A percentile compares a stretch with the other conserved stretches of the same genome.
These are phyloP conservation scores for Blastobasis adustella DNA, from an alignment of 2,888 invertebrate genomes.

Conservation along the genomic window DNA sequence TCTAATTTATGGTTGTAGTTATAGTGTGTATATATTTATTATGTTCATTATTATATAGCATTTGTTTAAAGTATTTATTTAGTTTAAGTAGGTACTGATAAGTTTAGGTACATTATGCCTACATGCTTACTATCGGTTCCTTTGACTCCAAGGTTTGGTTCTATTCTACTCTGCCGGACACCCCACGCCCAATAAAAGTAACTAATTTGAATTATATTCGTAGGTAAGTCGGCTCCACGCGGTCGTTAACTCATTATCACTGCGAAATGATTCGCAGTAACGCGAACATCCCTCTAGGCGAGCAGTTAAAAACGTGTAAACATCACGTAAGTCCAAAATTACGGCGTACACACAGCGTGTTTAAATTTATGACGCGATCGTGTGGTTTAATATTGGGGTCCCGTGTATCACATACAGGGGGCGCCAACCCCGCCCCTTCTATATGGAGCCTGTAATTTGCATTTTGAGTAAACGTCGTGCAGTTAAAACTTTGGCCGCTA, in stretches of 20 bases:
- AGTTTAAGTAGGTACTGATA: too few species aligned
- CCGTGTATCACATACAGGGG: constrained; percentile 60
- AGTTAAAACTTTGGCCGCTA: constrained; percentile 61
- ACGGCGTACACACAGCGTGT: constrained; percentile 42
- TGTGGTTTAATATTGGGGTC: constrained; percentile 67
- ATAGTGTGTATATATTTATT: too few species aligned
- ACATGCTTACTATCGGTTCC: too few species aligned
- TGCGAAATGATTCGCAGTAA: constrained; percentile 3
- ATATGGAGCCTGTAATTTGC: constrained; percentile 65
- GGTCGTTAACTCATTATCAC: neutral
- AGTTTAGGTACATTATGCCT: too few species aligned
- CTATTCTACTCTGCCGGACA: too few species aligned
- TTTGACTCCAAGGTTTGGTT: too few species aligned
- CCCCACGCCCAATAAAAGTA: neutral
- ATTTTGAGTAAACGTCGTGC: constrained; percentile 64
- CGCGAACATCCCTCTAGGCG: constrained; percentile 11
- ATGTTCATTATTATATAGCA: too few species aligned
- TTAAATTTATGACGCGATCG: constrained; percentile 60
- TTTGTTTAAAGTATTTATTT: too few species aligned
- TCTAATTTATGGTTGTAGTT: too few species aligned
- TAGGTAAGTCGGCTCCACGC: neutral
- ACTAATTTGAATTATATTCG: neutral
- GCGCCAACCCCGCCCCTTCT: constrained; percentile 42
- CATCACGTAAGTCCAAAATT: constrained; percentile 48
- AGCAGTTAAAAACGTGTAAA: constrained; percentile 49